Evolutionary conservation across 2,113 vertebrate species (phyloP).

Genomic region (Protomyctophum bolini): DNA sequence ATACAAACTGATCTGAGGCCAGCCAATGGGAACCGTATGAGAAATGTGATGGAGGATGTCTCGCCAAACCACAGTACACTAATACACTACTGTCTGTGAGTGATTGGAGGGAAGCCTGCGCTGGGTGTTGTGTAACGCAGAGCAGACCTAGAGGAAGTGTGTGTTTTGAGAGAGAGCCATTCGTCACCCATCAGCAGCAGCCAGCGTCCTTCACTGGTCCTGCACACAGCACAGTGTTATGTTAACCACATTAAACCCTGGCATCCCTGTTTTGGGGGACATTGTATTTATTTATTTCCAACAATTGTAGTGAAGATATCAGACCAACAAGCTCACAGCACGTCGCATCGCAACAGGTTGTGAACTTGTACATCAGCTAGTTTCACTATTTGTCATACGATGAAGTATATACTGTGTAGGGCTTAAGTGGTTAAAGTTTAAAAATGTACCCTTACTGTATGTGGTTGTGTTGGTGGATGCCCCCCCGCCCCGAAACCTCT

Average conservation of each 20-base stretch:
- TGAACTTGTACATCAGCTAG: no score
- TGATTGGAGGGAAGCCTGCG: constrained; percentile 3
- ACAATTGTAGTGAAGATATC: no score
- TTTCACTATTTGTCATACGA: no score
- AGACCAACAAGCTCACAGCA: no score
- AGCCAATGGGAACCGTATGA: constrained; percentile 24
- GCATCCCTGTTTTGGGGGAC: no score
- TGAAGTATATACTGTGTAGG: no score
- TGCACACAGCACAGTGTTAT: neutral
- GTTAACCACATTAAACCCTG: no score
- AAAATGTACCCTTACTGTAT: no score
- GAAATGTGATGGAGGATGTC: constrained; percentile 27
- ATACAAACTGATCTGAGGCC: constrained; percentile 18
- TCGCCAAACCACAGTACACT: constrained; percentile 34
- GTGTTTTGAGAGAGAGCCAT: constrained; percentile 42
- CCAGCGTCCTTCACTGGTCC: constrained; percentile 47
- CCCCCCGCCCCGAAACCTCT: neutral
- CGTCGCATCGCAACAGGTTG: no score
- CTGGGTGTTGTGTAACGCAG: constrained; percentile 19
- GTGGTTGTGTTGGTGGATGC: constrained; percentile 14
- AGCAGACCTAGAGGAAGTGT: constrained; percentile 55
- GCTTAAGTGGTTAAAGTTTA: no score
- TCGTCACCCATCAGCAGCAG: constrained; percentile 52
- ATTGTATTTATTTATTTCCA: no score
- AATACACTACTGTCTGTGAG: constrained; percentile 30